These are phyloP conservation scores for Mus spretus DNA, from an alignment of 2,797 vertebrate species.

Conservation along the genomic window DNA sequence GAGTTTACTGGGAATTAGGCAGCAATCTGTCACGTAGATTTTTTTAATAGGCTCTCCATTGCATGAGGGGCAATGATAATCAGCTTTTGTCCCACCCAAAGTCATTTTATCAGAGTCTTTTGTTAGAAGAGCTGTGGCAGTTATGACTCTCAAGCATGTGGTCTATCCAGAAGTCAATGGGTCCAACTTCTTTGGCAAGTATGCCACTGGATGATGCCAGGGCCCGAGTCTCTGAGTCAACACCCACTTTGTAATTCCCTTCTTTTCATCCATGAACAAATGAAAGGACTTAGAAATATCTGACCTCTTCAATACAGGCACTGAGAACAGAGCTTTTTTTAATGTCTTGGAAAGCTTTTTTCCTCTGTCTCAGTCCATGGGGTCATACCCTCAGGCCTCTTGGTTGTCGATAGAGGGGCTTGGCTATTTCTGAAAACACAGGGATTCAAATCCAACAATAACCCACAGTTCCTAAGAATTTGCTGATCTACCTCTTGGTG, in stretches of 20 bases:
- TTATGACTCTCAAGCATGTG: background rate
- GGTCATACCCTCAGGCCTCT: background rate
- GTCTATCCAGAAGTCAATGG: background rate
- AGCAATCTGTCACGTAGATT: background rate
- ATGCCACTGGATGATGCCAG: background rate
- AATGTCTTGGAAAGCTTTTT: background rate
- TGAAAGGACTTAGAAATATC: background rate
- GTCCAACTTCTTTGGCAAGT: background rate
- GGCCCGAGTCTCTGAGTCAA: background rate
- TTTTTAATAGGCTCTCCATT: background rate
- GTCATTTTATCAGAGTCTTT: background rate
- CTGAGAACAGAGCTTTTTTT: background rate
- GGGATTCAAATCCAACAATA: background rate
- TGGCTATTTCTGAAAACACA: background rate
- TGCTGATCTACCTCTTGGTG: background rate
- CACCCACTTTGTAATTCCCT: background rate
- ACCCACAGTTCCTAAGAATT: background rate
- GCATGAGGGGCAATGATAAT: background rate
- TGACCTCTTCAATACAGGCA: background rate
- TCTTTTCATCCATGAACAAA: background rate
- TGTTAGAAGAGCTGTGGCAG: background rate
- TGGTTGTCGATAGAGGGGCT: background rate
- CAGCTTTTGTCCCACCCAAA: background rate
- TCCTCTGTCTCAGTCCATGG: background rate
- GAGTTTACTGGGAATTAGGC: background rate